Evolutionary conservation across 2,797 vertebrate genomes (phyloP).

Genomic region (Podarcis siculus): DNA sequence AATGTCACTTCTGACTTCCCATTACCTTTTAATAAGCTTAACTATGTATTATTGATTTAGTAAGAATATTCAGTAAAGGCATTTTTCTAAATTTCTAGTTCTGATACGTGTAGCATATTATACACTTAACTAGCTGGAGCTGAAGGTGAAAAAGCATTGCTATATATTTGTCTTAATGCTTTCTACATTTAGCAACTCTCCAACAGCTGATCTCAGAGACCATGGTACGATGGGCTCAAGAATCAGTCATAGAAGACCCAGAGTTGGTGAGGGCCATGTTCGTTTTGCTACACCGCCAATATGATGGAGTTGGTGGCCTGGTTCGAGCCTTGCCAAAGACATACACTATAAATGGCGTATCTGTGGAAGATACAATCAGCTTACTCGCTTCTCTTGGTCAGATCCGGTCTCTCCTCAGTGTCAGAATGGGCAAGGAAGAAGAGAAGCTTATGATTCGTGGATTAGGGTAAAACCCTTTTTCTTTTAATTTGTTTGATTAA

Average conservation of each 20-base stretch:
- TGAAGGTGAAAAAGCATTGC: not conserved
- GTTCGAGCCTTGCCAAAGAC: slow-evolving; percentile 93
- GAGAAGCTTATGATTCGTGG: slow-evolving; percentile 98
- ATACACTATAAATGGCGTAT: slow-evolving; percentile 94
- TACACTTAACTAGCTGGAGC: not conserved
- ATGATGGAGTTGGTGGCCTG: slow-evolving; percentile 92
- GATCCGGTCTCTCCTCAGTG: slow-evolving; percentile 93
- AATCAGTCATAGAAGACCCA: slow-evolving; percentile 94
- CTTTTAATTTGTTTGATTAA: not conserved
- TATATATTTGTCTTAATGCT: slow-evolving; percentile 13
- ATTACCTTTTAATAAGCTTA: slow-evolving; percentile 6
- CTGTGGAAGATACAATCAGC: slow-evolving; percentile 94
- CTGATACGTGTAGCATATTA: not conserved
- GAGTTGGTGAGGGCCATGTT: slow-evolving; percentile 97
- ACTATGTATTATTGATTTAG: not conserved
- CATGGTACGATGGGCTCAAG: slow-evolving; percentile 97
- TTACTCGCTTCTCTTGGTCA: slow-evolving; percentile 93
- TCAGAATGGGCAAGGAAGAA: slow-evolving; percentile 95
- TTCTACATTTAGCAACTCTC: slow-evolving; percentile 82
- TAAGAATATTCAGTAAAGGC: slow-evolving; percentile 11
- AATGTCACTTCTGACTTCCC: not conserved
- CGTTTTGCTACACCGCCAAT: slow-evolving; percentile 91
- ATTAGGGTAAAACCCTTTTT: slow-evolving; percentile 83
- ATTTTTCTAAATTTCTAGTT: not conserved
- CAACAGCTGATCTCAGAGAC: slow-evolving; percentile 96